phyloP scores from a whole-genome alignment of 2,797 vertebrate genomes.

The Carduelis carduelis region DNA sequence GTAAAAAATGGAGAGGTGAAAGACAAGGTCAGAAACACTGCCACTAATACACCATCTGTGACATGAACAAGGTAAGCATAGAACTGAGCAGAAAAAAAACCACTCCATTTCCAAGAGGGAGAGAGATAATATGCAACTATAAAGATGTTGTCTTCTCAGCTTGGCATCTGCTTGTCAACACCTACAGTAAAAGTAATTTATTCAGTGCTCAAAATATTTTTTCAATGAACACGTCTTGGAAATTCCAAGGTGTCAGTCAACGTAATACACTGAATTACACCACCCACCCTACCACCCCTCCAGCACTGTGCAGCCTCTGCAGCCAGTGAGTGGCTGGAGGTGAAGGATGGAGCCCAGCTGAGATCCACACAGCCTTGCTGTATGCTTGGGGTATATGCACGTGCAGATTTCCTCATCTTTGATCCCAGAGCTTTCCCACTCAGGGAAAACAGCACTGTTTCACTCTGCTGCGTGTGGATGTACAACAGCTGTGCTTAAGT shows the following conservation, averaged over 20 bases:
- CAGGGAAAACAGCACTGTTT: background rate
- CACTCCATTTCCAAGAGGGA: background rate
- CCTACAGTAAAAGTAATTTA: background rate
- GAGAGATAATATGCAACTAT: background rate
- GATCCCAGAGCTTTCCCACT: background rate
- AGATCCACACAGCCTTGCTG: background rate
- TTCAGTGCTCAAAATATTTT: background rate
- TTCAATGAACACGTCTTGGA: background rate
- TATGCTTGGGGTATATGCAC: background rate
- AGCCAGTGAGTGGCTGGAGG: background rate
- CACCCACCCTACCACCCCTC: background rate
- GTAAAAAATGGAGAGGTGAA: background rate
- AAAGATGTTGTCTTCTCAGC: background rate
- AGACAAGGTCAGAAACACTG: background rate
- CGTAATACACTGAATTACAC: background rate
- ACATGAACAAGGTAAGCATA: background rate
- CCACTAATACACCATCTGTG: background rate
- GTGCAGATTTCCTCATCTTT: background rate
- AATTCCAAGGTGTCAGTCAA: background rate
- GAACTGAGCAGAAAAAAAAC: background rate
- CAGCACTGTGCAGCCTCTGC: background rate
- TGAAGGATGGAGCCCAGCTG: background rate
- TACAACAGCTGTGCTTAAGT: rapidly evolving
- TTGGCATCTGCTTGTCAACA: background rate
- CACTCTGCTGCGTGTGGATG: background rate